Base-by-base conservation (phyloP, 2,113 vertebrate species). In the Brachyistius frenatus region DNA sequence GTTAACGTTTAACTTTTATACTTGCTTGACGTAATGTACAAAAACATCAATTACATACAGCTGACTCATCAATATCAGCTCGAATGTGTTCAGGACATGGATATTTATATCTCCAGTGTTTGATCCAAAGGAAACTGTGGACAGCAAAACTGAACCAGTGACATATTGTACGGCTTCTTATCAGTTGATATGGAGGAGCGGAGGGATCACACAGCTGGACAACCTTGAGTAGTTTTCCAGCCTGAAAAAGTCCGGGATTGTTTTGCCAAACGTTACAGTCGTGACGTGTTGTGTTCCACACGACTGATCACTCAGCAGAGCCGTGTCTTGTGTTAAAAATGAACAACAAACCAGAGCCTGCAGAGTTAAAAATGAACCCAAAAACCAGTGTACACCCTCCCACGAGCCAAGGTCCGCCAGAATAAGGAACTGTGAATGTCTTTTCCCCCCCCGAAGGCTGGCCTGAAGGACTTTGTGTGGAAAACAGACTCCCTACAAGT, bases 371-470 rank as follows among this genome's bases (percentile, higher is more conserved):
- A 79, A 66, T 77, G 68, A 86, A 89, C 66, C 60, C 73, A 49
- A 49, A 70, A 50, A 39, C 3, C 44, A 50, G 11, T 3, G 5
- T 6, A 8, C n/a, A 4, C 74, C 83, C 81, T 66, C 86, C 74
- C 73, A 83, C 16, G 55, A 86, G 76, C 81, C 90, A 91, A 90
- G 78, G 90, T 92, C 86, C 85, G 7, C 23, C 37, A 23, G 33
- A 87, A 86, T 74, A 68, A 81, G 66, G 64, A 83, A 81, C 66
- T 49, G 1, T 49, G 46, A 70, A 32, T 2, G 60, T 31, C 36
- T 36, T 6, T 31, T 5, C 6, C n/a, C 32, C 49, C 49, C 49
- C 5, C 49, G 5, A 9, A 9, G 5, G 46, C 14, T 47, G 4
- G n/a, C 7, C 80, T 66, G 14, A 36, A 76, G 36, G 55, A 37